Percentiles rank a stretch among this genome's conserved stretches.
phyloP scores from a whole-genome alignment of 2,888 invertebrate species.

The Drosophila meridionalis region DNA sequence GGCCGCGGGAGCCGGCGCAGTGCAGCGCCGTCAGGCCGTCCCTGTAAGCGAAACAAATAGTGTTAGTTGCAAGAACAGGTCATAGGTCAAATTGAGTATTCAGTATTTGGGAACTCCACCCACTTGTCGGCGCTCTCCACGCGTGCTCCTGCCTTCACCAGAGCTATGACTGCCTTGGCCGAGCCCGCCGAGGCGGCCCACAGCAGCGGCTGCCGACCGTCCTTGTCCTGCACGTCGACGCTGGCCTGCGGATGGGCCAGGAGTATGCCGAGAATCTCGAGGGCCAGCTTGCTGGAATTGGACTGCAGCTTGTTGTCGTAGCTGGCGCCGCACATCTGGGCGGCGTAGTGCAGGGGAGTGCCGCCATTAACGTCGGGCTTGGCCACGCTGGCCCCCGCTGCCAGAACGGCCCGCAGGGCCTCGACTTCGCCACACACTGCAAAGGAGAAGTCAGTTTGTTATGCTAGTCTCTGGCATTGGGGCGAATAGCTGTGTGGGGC shows the following conservation, averaged over 20 bases:
- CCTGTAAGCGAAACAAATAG: slow-evolving; percentile 86
- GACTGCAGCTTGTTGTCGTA: slow-evolving; percentile 86
- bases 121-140: slow-evolving; percentile 93
- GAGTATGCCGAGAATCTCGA: slow-evolving; percentile 91
- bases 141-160: slow-evolving; percentile 94
- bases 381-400: slow-evolving; percentile 94
- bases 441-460: neutral
- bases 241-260: slow-evolving; percentile 91
- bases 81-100: neutral
- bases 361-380: slow-evolving; percentile 97
- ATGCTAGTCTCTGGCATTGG: neutral
- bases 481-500: neutral
- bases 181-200: slow-evolving; percentile 99
- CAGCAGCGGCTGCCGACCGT: slow-evolving; percentile 96
- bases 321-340: slow-evolving; percentile 97
- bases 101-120: slow-evolving; percentile 33
- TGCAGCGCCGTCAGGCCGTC: slow-evolving; percentile 98
- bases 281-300: slow-evolving; percentile 82
- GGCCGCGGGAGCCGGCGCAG: slow-evolving; percentile 98
- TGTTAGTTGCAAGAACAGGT: neutral
- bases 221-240: slow-evolving; percentile 95
- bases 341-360: slow-evolving; percentile 98
- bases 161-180: slow-evolving; percentile 94
- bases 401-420: slow-evolving; percentile 92
- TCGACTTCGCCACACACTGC: slow-evolving; percentile 97